A percentile compares a stretch with the other conserved stretches of the same genome.
phyloP scores from a whole-genome alignment of 2,113 vertebrate genomes.

The Clarias macrocephalus region DNA sequence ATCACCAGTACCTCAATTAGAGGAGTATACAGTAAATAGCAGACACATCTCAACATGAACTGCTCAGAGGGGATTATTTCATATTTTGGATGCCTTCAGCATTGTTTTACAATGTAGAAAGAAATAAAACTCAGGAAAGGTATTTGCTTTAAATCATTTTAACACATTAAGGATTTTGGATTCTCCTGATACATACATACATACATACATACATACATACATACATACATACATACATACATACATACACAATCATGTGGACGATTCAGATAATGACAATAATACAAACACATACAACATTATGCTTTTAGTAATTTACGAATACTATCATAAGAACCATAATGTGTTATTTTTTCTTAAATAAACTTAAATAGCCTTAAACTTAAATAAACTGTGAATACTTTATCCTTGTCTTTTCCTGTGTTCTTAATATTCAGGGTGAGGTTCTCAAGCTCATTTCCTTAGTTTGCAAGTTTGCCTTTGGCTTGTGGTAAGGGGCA shows the following conservation, averaged over 20 bases:
- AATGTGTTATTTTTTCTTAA: neutral
- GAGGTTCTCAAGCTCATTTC: neutral
- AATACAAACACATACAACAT: neutral
- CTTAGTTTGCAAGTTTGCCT: constrained; percentile 13
- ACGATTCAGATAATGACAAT: neutral
- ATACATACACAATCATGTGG: neutral
- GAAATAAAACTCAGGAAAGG: no score
- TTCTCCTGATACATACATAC: no score
- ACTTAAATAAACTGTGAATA: neutral
- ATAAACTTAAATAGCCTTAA: neutral
- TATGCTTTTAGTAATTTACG: neutral
- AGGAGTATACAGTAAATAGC: no score
- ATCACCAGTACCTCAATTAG: no score
- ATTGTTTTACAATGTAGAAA: no score
- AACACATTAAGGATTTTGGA: no score
- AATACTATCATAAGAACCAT: neutral
- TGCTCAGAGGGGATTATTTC: no score
- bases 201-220: neutral
- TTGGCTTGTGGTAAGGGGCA: constrained; percentile 16
- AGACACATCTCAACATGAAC: no score
- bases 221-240: neutral
- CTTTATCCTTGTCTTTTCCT: neutral
- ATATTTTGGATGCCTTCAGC: no score
- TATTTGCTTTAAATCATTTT: no score
- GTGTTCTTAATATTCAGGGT: neutral